Evolutionary conservation across 2,888 invertebrate genomes (phyloP).

Genomic region (Mesodorylaimus sp.): DNA sequence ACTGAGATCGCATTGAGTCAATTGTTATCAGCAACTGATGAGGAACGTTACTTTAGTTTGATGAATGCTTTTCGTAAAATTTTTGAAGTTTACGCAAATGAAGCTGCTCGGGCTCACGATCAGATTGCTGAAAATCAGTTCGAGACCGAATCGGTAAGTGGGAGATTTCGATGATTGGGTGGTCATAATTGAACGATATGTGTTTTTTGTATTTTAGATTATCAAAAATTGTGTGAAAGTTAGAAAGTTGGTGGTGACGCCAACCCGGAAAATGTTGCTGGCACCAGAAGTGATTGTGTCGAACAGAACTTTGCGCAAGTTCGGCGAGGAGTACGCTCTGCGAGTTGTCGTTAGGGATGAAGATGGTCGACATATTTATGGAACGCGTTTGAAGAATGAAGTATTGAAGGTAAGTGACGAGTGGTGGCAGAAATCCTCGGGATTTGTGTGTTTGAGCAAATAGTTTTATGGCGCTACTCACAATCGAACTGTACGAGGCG

Average conservation of each 20-base stretch:
- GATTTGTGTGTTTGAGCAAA: no score
- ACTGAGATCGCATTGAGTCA: constrained; percentile 3
- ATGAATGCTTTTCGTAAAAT: constrained; percentile 1
- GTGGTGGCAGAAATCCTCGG: no score
- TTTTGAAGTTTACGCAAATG: neutral
- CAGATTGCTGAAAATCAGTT: no score
- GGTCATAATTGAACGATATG: neutral
- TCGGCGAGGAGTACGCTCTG: constrained; percentile 19
- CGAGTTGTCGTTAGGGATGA: constrained; percentile 8
- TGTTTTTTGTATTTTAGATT: neutral
- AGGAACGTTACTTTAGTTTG: neutral
- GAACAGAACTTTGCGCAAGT: constrained; percentile 24
- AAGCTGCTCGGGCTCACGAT: no score
- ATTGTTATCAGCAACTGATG: constrained; percentile 4
- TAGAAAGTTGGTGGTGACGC: constrained; percentile 21
- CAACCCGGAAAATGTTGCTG: constrained; percentile 21
- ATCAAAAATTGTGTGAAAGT: constrained; percentile 14
- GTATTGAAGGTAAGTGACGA: neutral
- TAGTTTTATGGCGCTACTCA: no score
- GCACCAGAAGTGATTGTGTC: constrained; percentile 28
- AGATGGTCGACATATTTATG: neutral
- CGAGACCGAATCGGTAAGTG: no score
- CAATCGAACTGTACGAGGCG: no score
- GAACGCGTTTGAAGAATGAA: neutral
- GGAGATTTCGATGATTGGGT: neutral